Percentiles rank a stretch among this genome's conserved stretches.
Evolutionary conservation across 2,797 vertebrate species (phyloP).

Genomic region (Emydoidea blandingii): DNA sequence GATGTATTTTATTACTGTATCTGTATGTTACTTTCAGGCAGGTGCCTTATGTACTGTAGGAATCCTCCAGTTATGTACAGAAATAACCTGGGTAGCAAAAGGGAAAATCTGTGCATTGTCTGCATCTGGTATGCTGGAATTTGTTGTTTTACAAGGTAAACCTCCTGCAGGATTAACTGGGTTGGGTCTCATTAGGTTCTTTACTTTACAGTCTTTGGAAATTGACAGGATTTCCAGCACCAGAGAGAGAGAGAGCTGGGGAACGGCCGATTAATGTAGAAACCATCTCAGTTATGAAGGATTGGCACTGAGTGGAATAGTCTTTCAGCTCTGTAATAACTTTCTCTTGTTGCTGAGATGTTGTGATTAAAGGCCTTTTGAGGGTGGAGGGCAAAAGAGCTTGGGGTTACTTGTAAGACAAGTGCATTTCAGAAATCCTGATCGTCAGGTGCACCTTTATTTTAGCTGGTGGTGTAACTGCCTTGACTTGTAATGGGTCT

Average conservation of each 20-base stretch:
- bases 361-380: conserved; percentile 23
- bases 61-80: background rate
- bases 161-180: conserved; percentile 3
- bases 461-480: background rate
- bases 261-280: conserved; percentile 47
- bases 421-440: conserved; percentile 1
- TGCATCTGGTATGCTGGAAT: background rate
- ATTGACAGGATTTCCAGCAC: background rate
- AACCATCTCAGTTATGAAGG: conserved; percentile 18
- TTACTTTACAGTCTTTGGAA: conserved; percentile 26
- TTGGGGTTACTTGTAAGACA: conserved; percentile 5
- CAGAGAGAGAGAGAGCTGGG: background rate
- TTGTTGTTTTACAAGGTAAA: conserved; percentile 10
- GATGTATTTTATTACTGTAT: background rate
- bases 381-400: background rate
- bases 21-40: background rate
- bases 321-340: conserved; percentile 7
- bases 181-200: background rate
- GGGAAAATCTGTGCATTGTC: background rate
- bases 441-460: background rate
- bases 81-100: background rate
- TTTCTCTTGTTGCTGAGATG: conserved; percentile 42
- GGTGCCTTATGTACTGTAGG: background rate
- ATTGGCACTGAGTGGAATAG: conserved; percentile 22
- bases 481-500: background rate